A percentile compares a stretch with the other conserved stretches of the same genome.
Evolutionary conservation across 2,797 vertebrate species (phyloP).

Genomic region (Melanotaenia trifasciata): DNA sequence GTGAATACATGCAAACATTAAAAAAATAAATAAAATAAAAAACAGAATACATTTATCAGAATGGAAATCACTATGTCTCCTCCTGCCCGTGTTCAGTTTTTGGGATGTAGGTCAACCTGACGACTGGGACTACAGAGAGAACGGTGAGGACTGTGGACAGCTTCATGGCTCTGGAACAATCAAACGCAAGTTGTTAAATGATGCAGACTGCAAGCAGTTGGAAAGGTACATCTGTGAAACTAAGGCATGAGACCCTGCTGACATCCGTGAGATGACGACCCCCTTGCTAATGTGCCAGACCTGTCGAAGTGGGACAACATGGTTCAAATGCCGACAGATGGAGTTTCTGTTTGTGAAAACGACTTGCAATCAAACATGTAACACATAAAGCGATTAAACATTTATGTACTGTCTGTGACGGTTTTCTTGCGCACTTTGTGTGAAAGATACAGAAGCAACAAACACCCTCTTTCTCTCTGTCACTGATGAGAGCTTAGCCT

Average conservation of each 20-base stretch:
- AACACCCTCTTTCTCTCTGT: not conserved
- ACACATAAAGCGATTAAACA: not conserved
- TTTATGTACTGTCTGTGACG: too few relatives aligned
- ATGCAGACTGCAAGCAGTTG: slow-evolving; percentile 61
- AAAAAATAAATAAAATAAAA: too few relatives aligned
- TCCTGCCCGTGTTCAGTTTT: slow-evolving; percentile 55
- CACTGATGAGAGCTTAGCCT: not conserved
- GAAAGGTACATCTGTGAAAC: slow-evolving; percentile 75
- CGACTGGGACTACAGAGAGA: slow-evolving; percentile 66
- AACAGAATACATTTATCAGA: not conserved
- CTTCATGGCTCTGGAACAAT: not conserved
- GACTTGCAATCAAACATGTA: not conserved
- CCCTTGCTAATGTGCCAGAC: not conserved
- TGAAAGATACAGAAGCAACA: not conserved
- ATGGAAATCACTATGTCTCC: not conserved
- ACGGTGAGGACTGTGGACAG: slow-evolving; percentile 81
- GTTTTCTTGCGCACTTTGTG: too few relatives aligned
- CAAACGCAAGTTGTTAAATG: slow-evolving; percentile 72
- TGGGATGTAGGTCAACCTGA: slow-evolving; percentile 80
- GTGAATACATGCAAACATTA: not conserved
- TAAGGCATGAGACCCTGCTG: slow-evolving; percentile 11
- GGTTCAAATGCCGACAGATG: not conserved
- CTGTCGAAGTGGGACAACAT: not conserved
- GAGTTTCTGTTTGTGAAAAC: not conserved
- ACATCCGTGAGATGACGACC: not conserved